These are phyloP conservation scores for Myotis daubentonii DNA, from an alignment of 2,797 vertebrate genomes.

Conservation along the genomic window DNA sequence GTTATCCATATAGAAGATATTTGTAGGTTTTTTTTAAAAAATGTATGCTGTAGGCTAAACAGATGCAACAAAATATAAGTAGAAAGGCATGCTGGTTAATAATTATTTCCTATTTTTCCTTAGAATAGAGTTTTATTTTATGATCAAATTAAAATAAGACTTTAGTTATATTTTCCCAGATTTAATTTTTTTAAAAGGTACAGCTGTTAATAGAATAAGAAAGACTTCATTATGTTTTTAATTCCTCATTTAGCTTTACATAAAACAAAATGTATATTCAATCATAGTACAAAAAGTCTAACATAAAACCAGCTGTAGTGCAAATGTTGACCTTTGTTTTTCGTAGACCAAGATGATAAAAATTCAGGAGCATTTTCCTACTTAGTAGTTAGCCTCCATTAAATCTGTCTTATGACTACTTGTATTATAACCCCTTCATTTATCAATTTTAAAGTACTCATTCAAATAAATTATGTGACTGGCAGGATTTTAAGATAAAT, in stretches of 20 bases:
- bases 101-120: conserved; percentile 36
- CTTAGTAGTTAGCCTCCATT: not conserved
- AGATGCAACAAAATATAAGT: not conserved
- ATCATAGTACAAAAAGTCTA: not conserved
- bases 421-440: not conserved
- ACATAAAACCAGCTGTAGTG: not conserved
- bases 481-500: conserved; percentile 20
- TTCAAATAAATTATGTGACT: not conserved
- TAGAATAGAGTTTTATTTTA: conserved; percentile 22
- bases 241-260: conserved; percentile 32
- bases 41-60: not conserved
- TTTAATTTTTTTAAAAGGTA: conserved; percentile 44
- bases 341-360: conserved; percentile 15
- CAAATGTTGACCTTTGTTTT: conserved; percentile 7
- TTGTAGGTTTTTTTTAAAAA: not conserved
- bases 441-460: not conserved
- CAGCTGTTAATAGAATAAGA: not conserved
- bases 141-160: conserved; percentile 15
- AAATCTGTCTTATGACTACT: conserved; percentile 31
- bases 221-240: conserved; percentile 38
- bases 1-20: not conserved
- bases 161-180: not conserved
- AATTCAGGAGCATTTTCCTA: conserved; percentile 18
- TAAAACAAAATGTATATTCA: conserved; percentile 22
- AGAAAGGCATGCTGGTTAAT: not conserved